These are phyloP conservation scores for Leptopterna dolabrata DNA, from an alignment of 2,888 invertebrate genomes.

Conservation along the genomic window DNA sequence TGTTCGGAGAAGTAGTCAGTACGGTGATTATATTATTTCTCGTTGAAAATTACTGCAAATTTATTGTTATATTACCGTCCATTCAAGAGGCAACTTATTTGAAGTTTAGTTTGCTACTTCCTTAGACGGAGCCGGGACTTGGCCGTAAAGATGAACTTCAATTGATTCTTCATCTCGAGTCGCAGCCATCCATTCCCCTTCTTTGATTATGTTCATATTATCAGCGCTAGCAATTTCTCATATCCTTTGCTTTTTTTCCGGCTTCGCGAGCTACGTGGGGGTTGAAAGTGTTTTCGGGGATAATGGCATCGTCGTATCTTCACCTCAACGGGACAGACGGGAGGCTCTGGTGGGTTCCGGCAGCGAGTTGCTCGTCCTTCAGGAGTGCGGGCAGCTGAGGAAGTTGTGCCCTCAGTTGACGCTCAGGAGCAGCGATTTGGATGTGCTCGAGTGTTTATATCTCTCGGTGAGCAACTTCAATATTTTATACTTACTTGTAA, in stretches of 20 bases:
- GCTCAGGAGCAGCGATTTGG: constrained; percentile 57
- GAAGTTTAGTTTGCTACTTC: not conserved
- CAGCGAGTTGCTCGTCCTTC: constrained; percentile 10
- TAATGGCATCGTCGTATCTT: not conserved
- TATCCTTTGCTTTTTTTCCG: not conserved
- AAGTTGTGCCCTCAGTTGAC: constrained; percentile 44
- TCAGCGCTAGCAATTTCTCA: not conserved
- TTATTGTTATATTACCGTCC: not conserved
- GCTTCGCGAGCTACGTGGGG: not conserved
- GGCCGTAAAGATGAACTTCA: not conserved
- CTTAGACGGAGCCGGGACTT: not conserved
- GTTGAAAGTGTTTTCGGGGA: not conserved
- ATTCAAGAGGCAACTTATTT: not conserved
- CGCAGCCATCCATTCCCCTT: not conserved
- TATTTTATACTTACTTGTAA: no score
- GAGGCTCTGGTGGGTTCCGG: not conserved
- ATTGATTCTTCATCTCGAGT: not conserved
- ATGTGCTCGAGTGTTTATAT: constrained; percentile 77
- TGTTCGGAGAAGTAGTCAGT: no score
- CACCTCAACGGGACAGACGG: not conserved
- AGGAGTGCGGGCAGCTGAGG: constrained; percentile 20
- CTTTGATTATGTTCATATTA: not conserved
- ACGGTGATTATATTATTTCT: no score
- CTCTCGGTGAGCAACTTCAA: constrained; percentile 14
- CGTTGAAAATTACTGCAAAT: no score